Conservation (phyloP, 2,113 vertebrate genomes). For the Labrus mixtus region DNA sequence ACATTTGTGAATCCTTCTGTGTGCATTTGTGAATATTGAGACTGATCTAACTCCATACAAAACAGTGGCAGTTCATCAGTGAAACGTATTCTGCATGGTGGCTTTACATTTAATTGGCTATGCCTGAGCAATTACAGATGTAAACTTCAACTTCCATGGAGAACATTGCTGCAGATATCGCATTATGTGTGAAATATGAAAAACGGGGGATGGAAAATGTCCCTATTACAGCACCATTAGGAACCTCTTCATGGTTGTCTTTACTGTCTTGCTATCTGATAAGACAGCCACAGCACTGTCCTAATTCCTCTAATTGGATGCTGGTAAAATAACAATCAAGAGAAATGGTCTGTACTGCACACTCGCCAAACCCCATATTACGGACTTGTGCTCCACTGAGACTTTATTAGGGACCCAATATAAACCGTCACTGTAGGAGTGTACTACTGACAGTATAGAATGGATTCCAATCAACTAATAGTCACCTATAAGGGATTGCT, state of each 20-base stretch:
- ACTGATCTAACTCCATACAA: no score
- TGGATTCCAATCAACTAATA: constrained; percentile 65
- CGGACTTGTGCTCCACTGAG: constrained; percentile 48
- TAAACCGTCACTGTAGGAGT: constrained; percentile 49
- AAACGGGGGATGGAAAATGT: constrained; percentile 44
- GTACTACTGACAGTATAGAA: constrained; percentile 64
- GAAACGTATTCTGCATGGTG: constrained; percentile 43
- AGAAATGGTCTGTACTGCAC: constrained; percentile 69
- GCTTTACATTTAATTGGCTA: constrained; percentile 63
- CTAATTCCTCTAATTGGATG: constrained; percentile 73
- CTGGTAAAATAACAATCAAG: constrained; percentile 74
- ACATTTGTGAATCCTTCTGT: no score
- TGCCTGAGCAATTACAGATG: constrained; percentile 60
- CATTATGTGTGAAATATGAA: constrained; percentile 71
- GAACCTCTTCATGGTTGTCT: constrained; percentile 44
- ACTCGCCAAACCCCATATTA: constrained; percentile 33
- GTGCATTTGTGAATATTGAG: no score
- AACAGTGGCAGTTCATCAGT: constrained; percentile 39
- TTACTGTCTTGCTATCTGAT: constrained; percentile 49
- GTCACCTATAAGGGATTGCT: constrained; percentile 44
- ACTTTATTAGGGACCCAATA: constrained; percentile 69
- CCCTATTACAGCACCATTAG: constrained; percentile 52
- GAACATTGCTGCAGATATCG: constrained; percentile 53
- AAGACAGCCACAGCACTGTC: constrained; percentile 26
- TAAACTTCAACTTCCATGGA: constrained; percentile 48